Evolutionary conservation across 2,797 vertebrate species (phyloP).

Genomic region (Melanotaenia parkinsoni): DNA sequence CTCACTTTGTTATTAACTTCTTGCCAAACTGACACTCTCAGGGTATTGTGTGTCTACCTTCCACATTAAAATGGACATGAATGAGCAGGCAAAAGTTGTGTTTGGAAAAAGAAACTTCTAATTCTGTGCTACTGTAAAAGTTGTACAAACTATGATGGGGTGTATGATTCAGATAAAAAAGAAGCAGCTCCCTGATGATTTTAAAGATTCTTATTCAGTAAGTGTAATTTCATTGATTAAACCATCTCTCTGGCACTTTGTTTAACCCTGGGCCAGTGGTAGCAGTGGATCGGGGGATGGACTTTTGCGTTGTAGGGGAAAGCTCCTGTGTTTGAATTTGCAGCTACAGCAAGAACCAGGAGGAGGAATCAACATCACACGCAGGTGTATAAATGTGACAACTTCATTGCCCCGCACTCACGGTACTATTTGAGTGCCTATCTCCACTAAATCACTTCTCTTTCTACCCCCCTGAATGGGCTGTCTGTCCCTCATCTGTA

Average conservation of each 20-base stretch:
- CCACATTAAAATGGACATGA: too few relatives aligned
- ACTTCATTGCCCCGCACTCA: conserved; percentile 7
- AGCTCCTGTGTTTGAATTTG: conserved; percentile 29
- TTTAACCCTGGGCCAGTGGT: background rate
- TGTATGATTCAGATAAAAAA: background rate
- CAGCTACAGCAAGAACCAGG: background rate
- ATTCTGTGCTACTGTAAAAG: background rate
- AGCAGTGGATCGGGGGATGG: background rate
- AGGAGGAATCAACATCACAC: background rate
- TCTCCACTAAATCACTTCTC: conserved; percentile 58
- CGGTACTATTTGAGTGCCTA: conserved; percentile 45
- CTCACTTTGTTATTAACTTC: background rate
- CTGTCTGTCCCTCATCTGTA: conserved; percentile 70
- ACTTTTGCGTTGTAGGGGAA: background rate
- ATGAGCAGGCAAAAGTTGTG: too few relatives aligned
- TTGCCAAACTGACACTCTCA: background rate
- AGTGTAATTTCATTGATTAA: background rate
- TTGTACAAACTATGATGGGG: background rate
- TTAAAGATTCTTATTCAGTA: background rate
- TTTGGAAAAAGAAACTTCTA: background rate
- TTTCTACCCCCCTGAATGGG: conserved; percentile 45
- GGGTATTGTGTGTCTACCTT: background rate
- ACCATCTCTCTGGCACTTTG: background rate
- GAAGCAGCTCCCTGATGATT: background rate
- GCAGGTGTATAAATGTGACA: conserved; percentile 6